Evolutionary conservation across 1,140 invertebrate genomes (phyloP).

Genomic region (Tyrophagus putrescentiae): DNA sequence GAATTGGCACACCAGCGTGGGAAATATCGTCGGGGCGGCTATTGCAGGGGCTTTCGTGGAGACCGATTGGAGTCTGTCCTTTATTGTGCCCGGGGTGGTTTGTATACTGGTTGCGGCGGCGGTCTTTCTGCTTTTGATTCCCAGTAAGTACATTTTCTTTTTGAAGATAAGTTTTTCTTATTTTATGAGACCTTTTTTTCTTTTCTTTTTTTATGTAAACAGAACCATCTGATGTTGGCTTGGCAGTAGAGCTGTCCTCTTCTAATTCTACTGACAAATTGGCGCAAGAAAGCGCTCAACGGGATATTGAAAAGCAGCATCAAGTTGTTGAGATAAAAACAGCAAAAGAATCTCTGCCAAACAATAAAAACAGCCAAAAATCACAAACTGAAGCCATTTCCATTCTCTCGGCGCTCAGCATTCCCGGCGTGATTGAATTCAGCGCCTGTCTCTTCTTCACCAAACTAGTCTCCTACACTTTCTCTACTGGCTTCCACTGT

Average conservation of each 20-base stretch:
- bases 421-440: conserved; percentile 85
- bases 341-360: too few relatives aligned
- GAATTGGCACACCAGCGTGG: conserved; percentile 88
- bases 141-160: conserved; percentile 35
- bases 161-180: too few relatives aligned
- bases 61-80: conserved; percentile 71
- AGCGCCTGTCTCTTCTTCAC: conserved; percentile 84
- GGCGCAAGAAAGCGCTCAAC: too few relatives aligned
- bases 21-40: conserved; percentile 71
- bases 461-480: conserved; percentile 88
- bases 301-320: too few relatives aligned
- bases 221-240: conserved; percentile 5
- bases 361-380: too few relatives aligned
- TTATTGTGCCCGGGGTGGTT: conserved; percentile 73
- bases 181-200: too few relatives aligned
- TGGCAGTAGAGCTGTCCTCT: neutral
- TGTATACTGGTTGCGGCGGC: conserved; percentile 59
- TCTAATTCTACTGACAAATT: too few relatives aligned
- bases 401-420: conserved; percentile 55
- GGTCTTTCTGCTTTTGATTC: conserved; percentile 66
- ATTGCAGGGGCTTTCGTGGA: conserved; percentile 72
- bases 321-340: too few relatives aligned
- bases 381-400: conserved; percentile 49
- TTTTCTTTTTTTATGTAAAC: too few relatives aligned
- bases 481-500: conserved; percentile 85